phyloP scores from a whole-genome alignment of 2,888 invertebrate species.

The Chironomus tentans region DNA sequence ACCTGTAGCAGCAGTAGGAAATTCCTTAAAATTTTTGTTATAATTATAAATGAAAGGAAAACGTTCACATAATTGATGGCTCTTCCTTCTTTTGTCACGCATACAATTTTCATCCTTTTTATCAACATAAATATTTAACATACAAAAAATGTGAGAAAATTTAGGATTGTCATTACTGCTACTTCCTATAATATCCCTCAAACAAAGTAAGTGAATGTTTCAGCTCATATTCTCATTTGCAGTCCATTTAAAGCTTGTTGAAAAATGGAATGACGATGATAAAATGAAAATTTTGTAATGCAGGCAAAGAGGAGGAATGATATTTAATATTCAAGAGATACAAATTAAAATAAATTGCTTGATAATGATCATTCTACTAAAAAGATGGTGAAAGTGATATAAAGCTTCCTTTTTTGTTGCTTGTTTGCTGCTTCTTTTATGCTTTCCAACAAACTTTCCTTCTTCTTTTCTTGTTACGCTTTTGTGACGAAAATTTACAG shows the following conservation, averaged over 20 bases:
- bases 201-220: neutral
- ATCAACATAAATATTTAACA: neutral
- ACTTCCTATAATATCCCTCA: no score
- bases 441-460: no score
- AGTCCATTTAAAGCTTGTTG: neutral
- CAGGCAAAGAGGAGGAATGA: neutral
- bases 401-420: neutral
- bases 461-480: no score
- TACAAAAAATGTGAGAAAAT: neutral
- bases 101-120: neutral
- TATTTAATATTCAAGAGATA: constrained; percentile 4
- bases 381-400: neutral
- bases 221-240: neutral
- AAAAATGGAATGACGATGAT: neutral
- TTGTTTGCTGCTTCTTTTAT: neutral
- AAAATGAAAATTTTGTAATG: neutral
- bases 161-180: no score
- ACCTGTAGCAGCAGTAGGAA: no score
- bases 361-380: neutral
- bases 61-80: no score
- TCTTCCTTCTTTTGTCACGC: neutral
- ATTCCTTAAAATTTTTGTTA: no score
- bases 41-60: no score
- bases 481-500: no score
- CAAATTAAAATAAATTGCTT: constrained; percentile 21